Base-by-base conservation (phyloP, 2,888 invertebrate genomes). In the Salpingus planirostris region DNA sequence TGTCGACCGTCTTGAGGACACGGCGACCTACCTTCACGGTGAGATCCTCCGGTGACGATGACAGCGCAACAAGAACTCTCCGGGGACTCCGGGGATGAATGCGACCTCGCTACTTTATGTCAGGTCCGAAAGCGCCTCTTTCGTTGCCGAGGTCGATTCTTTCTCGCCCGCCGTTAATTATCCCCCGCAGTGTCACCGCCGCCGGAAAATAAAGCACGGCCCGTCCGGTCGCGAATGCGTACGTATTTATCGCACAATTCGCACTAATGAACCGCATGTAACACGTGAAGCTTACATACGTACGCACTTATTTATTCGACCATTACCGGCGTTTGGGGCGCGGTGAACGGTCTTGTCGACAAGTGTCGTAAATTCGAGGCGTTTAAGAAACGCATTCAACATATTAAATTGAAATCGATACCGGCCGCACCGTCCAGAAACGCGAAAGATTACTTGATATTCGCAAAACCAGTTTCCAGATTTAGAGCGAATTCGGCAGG, bases 261-360 rank as follows among this genome's bases (percentile, higher is more conserved):
- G 26, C 38, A 39, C 38, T 42, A 42, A 42, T 42, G 42, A 42
- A 42, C 42, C 36, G 27, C 42, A 38, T 42, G 33, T 41, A 33
- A 35, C 38, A 36, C 31, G 33, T 30, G 22, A 24, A 31, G 31
- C 24, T 18, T 36, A 42, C 29, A 18, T 27, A 31, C 13, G 23
- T 13, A 34, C 23, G 31, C 31, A 35, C 31, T 38, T 42, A 39
- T 38, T 41, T 38, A 42, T 38, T 38, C 36, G 35, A 33, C 31
- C 38, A 41, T 41, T 40, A 40, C n/a, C n/a, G n/a, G n/a, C 29
- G 31, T 40, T 40, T 41, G 33, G 38, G n/a, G 38, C 25, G 40
- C 31, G 35, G 22, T 35, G 31, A 40, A 34, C 32, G 34, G 30
- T 34, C 36, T 35, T 38, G 38, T 29, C 11, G 34, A 40, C 34